Evolutionary conservation across 1,140 invertebrate genomes (phyloP), one percentile per base, ranked within the genome.

Genomic region (Drosophila gunungcola): DNA sequence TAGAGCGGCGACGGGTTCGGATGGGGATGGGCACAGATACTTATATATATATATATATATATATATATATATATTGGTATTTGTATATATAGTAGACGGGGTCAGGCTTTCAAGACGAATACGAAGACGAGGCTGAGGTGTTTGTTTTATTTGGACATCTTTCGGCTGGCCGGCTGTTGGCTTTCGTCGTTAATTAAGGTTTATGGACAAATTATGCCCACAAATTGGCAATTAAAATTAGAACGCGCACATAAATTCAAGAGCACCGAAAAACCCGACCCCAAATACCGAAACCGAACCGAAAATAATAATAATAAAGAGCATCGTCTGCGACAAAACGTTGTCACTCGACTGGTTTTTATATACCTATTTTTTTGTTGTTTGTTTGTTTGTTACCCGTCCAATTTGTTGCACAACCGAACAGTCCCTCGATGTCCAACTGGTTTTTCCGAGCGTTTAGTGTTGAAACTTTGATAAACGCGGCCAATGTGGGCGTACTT

Each of bases 191-290:
- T 89, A 89, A 89, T 89, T 89, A 89, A 84, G 80, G 80, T 89
- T 89, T 89, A 89, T 89, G 80, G 77, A 80, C 84, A 89, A 89
- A 89, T 89, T 89, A 89, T 89, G 84, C 80, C 85, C 84, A 89
- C 84, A 89, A 89, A 89, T 90, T 89, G 84, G 73, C 84, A 89
- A 89, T 89, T 89, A 89, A 89, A 89, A 89, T 89, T 89, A 89
- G 84, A 89, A 84, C 84, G 84, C 80, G 80, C 58, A 80, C 77
- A 89, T 89, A 89, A 89, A 89, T 89, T 89, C 79, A 89, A 89
- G 60, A 82, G 76, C 56, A 76, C 21, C 32, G 12, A 41, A 36
- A 25, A 39, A 32, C 43, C 9, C 21, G 13, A 63, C 36, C 34
- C 61, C 41, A 52, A 52, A 63, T 21, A 12, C 38, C 55, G 12